These are phyloP conservation scores for Thamnaconus septentrionalis DNA, from an alignment of 2,113 vertebrate genomes.

Conservation along the genomic window DNA sequence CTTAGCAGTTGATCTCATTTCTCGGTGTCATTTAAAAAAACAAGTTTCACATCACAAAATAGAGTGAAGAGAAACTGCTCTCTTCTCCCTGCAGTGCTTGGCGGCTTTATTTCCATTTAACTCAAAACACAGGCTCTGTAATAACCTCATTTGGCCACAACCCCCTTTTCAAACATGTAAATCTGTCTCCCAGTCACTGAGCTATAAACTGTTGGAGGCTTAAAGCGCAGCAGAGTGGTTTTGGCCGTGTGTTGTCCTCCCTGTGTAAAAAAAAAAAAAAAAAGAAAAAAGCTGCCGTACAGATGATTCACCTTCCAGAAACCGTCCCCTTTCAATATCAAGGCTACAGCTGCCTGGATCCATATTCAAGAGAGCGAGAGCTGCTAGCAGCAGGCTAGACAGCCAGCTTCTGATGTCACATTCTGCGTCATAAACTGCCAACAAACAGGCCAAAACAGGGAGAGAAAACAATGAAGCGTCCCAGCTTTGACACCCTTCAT, in stretches of 20 bases:
- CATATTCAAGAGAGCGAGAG: slow-evolving; percentile 21
- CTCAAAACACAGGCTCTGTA: no score
- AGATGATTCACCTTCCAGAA: slow-evolving; percentile 10
- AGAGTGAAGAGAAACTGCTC: no score
- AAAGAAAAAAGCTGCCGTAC: neutral
- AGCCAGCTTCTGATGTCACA: slow-evolving; percentile 20
- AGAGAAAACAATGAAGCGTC: slow-evolving; percentile 4
- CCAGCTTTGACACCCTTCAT: neutral
- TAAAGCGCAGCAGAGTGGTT: neutral
- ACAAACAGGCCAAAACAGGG: neutral
- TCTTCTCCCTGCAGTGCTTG: no score
- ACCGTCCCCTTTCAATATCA: slow-evolving; percentile 32
- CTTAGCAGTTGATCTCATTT: no score
- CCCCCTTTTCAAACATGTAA: no score
- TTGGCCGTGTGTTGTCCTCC: no score
- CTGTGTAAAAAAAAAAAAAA: no score
- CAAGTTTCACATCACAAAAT: no score
- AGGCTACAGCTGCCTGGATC: slow-evolving; percentile 28
- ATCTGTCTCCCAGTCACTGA: no score
- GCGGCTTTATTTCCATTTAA: no score
- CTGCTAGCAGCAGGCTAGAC: slow-evolving; percentile 19
- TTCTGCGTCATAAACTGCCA: slow-evolving; percentile 29
- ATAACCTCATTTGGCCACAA: no score
- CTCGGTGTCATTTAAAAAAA: no score
- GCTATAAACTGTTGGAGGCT: neutral